Evolutionary conservation across 2,797 vertebrate genomes (phyloP).

Genomic region (Anguilla megastoma): DNA sequence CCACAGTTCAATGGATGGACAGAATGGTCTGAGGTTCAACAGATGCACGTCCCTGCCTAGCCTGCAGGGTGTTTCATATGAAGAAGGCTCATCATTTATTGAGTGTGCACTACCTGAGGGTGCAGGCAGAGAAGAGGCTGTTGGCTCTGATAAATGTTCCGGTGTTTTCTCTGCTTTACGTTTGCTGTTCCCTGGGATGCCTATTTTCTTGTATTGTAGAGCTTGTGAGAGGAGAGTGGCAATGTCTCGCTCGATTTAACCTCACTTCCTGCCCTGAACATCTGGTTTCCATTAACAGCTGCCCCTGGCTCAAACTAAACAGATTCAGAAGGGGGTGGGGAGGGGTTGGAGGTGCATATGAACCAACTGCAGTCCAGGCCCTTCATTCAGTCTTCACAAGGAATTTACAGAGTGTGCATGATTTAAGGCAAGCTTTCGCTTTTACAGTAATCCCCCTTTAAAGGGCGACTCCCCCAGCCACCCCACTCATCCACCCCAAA

Average conservation of each 20-base stretch:
- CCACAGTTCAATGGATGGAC: not conserved
- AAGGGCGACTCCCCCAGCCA: not conserved
- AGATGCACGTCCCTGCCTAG: not conserved
- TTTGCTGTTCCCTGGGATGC: slow-evolving; percentile 4
- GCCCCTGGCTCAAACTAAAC: slow-evolving; percentile 44
- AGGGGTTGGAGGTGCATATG: slow-evolving; percentile 38
- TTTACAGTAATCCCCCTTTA: slow-evolving; percentile 32
- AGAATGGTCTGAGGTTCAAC: not conserved
- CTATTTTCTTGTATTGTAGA: slow-evolving; percentile 14
- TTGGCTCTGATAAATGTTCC: not conserved
- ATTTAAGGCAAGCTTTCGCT: slow-evolving; percentile 44
- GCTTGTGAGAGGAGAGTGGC: slow-evolving; percentile 45
- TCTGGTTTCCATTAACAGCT: slow-evolving; percentile 62
- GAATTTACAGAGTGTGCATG: slow-evolving; percentile 44
- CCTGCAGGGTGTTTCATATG: slow-evolving; percentile 10
- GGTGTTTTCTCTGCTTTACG: not conserved
- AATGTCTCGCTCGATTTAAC: slow-evolving; percentile 53
- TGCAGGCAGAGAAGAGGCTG: not conserved
- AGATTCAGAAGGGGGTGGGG: slow-evolving; percentile 30
- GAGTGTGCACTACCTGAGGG: not conserved
- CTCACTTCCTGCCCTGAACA: slow-evolving; percentile 52
- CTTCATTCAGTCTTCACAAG: slow-evolving; percentile 46
- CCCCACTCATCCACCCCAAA: not conserved
- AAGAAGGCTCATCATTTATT: slow-evolving; percentile 5
- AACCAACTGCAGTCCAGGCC: slow-evolving; percentile 41